These are phyloP conservation scores for Odontesthes bonariensis DNA, from an alignment of 2,113 vertebrate genomes.

Conservation along the genomic window DNA sequence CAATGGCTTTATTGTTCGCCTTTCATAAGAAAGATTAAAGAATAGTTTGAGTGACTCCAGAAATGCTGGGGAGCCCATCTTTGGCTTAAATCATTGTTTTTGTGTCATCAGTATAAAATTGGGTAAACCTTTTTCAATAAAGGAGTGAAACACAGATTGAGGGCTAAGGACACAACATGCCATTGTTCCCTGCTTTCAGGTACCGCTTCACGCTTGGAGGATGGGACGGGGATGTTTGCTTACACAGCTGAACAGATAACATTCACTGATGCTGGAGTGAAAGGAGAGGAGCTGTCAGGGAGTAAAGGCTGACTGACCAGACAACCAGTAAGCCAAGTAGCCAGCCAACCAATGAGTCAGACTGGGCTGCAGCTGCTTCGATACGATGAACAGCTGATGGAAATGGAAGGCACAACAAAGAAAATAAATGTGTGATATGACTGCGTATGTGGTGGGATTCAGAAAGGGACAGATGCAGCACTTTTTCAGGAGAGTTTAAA, in stretches of 20 bases:
- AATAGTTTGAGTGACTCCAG: slow-evolving; percentile 48
- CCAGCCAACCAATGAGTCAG: neutral
- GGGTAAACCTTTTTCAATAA: slow-evolving; percentile 62
- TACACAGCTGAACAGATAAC: slow-evolving; percentile 63
- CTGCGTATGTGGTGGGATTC: neutral
- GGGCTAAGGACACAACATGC: slow-evolving; percentile 41
- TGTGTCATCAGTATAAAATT: slow-evolving; percentile 73
- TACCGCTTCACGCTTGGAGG: slow-evolving; percentile 33
- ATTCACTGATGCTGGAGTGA: slow-evolving; percentile 36
- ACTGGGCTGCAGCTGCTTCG: neutral
- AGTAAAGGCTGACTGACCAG: slow-evolving; percentile 1
- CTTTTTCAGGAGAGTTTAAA: neutral
- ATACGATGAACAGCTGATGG: slow-evolving; percentile 23
- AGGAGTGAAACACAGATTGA: slow-evolving; percentile 58
- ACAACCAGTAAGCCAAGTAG: neutral
- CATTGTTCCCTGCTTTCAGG: slow-evolving; percentile 52
- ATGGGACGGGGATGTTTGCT: slow-evolving; percentile 22
- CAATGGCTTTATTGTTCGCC: slow-evolving; percentile 65
- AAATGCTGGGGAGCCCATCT: slow-evolving; percentile 46
- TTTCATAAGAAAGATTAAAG: slow-evolving; percentile 65
- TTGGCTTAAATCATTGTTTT: slow-evolving; percentile 70
- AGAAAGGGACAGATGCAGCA: neutral
- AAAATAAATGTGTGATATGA: neutral
- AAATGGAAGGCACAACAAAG: slow-evolving; percentile 9
- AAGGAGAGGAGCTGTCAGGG: slow-evolving; percentile 42